Conservation (phyloP, 2,888 invertebrate species). For the Drosophila borealis region DNA sequence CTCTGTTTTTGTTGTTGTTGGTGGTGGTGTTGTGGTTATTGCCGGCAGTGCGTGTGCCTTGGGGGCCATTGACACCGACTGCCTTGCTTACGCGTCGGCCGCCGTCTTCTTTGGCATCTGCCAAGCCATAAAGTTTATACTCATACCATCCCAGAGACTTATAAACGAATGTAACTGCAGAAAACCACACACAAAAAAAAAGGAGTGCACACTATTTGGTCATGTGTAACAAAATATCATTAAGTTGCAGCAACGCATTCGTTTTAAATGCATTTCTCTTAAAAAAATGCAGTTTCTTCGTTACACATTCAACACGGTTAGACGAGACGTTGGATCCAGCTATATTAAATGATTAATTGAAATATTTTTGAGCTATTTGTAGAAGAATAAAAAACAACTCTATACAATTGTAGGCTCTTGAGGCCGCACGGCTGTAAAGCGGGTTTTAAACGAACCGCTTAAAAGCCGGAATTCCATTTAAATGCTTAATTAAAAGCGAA, state of each 20-base stretch:
- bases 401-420: too few relatives aligned
- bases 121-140: slow-evolving; percentile 30
- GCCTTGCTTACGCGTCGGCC: background rate
- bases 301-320: too few relatives aligned
- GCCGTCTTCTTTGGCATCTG: slow-evolving; percentile 32
- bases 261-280: background rate
- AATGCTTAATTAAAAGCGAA: too few relatives aligned
- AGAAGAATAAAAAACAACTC: too few relatives aligned
- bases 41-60: slow-evolving; percentile 15
- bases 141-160: slow-evolving; percentile 9
- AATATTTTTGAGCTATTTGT: too few relatives aligned
- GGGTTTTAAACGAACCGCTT: too few relatives aligned
- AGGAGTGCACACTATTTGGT: slow-evolving; percentile 4
- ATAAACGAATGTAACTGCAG: slow-evolving; percentile 17
- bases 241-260: background rate
- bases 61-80: slow-evolving; percentile 34
- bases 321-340: background rate
- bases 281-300: background rate
- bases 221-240: slow-evolving; percentile 24
- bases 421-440: too few relatives aligned
- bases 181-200: background rate
- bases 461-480: too few relatives aligned
- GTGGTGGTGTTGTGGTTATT: slow-evolving; percentile 11
- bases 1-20: slow-evolving; percentile 14
- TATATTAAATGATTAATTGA: too few relatives aligned